phyloP scores from a whole-genome alignment of 2,113 vertebrate genomes.

The Lonchura striata region DNA sequence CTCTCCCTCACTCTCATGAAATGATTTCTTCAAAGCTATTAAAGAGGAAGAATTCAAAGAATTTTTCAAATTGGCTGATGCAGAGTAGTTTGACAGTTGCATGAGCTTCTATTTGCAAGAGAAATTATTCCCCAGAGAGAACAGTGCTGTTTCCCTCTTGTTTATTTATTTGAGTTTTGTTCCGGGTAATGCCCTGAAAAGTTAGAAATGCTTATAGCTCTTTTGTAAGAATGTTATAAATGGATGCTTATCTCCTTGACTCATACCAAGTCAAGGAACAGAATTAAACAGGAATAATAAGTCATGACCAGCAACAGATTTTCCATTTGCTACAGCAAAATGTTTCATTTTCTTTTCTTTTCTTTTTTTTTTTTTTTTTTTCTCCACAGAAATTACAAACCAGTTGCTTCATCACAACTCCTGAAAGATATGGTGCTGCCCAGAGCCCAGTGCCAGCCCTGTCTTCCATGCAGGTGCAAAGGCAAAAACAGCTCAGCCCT shows the following conservation, averaged over 20 bases:
- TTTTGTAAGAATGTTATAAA: conserved; percentile 26
- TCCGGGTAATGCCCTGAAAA: neutral
- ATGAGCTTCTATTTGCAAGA: neutral
- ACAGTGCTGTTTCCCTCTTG: neutral
- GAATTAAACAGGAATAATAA: neutral
- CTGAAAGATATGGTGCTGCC: accelerated
- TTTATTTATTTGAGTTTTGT: conserved; percentile 18
- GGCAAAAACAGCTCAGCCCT: neutral
- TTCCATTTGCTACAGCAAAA: neutral
- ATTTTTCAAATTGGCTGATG: conserved; percentile 24
- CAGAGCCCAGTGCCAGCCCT: neutral
- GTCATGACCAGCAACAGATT: neutral
- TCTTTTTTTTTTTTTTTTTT: neutral
- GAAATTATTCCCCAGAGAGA: conserved; percentile 9
- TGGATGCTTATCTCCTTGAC: conserved; percentile 17
- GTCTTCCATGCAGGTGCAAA: accelerated
- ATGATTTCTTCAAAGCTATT: conserved; percentile 8
- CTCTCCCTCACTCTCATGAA: neutral
- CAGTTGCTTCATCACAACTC: neutral
- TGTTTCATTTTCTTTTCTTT: neutral
- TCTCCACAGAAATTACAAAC: neutral
- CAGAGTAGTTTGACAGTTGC: neutral
- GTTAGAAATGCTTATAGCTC: neutral
- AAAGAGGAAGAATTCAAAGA: conserved; percentile 4
- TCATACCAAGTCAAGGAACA: neutral